These are phyloP conservation scores for Pachycephus smyrnensis DNA, from an alignment of 2,888 invertebrate species.

Conservation along the genomic window DNA sequence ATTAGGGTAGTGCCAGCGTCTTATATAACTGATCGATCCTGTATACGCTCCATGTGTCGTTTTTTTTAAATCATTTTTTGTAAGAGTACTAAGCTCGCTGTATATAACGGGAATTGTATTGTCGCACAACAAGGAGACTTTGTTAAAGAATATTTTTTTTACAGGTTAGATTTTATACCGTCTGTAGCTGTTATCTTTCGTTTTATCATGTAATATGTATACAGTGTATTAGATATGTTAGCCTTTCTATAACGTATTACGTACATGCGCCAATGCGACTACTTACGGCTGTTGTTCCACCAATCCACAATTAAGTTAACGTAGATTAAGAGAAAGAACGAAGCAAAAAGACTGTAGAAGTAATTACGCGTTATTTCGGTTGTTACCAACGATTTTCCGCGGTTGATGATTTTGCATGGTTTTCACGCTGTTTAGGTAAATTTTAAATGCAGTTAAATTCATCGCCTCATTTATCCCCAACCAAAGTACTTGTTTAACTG, in stretches of 20 bases:
- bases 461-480: not conserved
- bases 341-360: not conserved
- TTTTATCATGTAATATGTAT: not conserved
- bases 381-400: not conserved
- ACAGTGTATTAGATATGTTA: not conserved
- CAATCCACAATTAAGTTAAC: not conserved
- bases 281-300: not conserved
- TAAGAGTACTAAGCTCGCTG: not conserved
- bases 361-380: not conserved
- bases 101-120: not conserved
- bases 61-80: not conserved
- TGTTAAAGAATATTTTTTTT: constrained; percentile 1
- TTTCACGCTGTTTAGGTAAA: not conserved
- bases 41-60: not conserved
- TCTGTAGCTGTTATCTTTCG: not conserved
- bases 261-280: not conserved
- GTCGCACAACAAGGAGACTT: not conserved
- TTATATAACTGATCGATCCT: not conserved
- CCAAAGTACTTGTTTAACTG: not conserved
- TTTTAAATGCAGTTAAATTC: not conserved
- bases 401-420: not conserved
- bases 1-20: not conserved
- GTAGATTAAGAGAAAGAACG: not conserved
- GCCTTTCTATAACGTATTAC: not conserved
- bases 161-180: not conserved